Percentiles rank a stretch among this genome's conserved stretches.
Evolutionary conservation across 2,113 vertebrate species (phyloP).

Genomic region (Anarrhichthys ocellatus): DNA sequence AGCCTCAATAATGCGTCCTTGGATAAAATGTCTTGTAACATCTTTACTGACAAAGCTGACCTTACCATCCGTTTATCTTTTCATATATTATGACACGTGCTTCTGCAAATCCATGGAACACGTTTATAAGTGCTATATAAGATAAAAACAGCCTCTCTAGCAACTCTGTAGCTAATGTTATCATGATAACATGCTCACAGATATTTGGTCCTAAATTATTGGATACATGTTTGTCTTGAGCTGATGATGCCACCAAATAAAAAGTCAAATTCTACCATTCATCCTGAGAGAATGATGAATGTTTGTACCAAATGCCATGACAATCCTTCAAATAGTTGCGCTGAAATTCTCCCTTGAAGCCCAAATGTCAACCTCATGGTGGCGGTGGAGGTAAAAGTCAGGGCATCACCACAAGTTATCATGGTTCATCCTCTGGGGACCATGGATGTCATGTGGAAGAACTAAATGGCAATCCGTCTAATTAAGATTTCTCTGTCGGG

Average conservation of each 20-base stretch:
- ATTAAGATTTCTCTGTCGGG: too few relatives aligned
- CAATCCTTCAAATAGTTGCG: background rate
- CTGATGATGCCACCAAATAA: background rate
- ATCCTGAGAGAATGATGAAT: background rate
- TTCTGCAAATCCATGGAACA: background rate
- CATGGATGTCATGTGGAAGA: background rate
- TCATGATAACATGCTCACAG: background rate
- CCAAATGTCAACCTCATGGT: background rate
- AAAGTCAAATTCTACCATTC: background rate
- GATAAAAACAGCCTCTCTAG: background rate
- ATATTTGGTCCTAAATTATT: background rate
- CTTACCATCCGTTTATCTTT: too few relatives aligned
- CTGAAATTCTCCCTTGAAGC: background rate
- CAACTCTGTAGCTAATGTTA: background rate
- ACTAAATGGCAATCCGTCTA: background rate
- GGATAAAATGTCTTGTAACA: background rate
- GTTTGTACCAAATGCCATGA: background rate
- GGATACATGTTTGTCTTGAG: background rate
- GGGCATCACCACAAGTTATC: rapidly evolving
- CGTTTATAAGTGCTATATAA: background rate
- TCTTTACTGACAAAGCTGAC: background rate
- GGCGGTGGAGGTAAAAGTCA: background rate
- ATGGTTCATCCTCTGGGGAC: background rate
- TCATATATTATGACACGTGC: background rate
- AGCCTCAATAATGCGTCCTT: background rate